These are phyloP conservation scores for Malacosoma neustria DNA, from an alignment of 2,888 invertebrate genomes.

Conservation along the genomic window DNA sequence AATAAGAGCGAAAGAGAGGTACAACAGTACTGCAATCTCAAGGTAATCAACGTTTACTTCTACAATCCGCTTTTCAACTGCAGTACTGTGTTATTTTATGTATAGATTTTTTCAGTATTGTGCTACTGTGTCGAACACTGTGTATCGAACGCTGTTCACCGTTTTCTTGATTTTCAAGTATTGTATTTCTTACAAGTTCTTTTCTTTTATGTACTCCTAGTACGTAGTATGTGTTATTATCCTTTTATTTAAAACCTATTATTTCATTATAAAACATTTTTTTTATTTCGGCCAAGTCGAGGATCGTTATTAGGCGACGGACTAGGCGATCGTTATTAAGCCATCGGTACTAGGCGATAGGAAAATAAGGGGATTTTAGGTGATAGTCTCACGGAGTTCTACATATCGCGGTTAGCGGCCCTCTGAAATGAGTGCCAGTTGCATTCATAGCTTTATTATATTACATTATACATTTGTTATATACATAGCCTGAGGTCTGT, in stretches of 20 bases:
- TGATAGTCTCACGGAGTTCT: no score
- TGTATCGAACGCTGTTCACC: constrained; percentile 16
- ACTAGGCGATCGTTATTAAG: no score
- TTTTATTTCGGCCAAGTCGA: no score
- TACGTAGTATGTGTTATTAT: constrained; percentile 33
- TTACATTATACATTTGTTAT: no score
- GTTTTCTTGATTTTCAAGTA: constrained; percentile 57
- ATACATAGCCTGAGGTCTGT: no score
- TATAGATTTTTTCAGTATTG: constrained; percentile 14
- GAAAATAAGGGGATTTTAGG: no score
- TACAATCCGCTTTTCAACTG: constrained; percentile 48
- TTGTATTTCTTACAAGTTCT: constrained; percentile 40
- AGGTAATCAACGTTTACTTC: constrained; percentile 68
- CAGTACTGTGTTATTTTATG: constrained; percentile 26
- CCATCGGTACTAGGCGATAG: no score
- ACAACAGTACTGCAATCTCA: constrained; percentile 40
- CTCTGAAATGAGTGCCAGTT: no score
- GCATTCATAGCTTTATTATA: no score
- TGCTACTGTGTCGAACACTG: constrained; percentile 22
- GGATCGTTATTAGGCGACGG: no score
- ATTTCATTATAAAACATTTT: not conserved
- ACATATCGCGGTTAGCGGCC: no score
- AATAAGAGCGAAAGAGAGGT: constrained; percentile 25
- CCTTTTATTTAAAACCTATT: constrained; percentile 27
- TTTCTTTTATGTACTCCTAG: constrained; percentile 43